These are phyloP conservation scores for Thymallus thymallus DNA, from an alignment of 2,113 vertebrate genomes.

Conservation along the genomic window DNA sequence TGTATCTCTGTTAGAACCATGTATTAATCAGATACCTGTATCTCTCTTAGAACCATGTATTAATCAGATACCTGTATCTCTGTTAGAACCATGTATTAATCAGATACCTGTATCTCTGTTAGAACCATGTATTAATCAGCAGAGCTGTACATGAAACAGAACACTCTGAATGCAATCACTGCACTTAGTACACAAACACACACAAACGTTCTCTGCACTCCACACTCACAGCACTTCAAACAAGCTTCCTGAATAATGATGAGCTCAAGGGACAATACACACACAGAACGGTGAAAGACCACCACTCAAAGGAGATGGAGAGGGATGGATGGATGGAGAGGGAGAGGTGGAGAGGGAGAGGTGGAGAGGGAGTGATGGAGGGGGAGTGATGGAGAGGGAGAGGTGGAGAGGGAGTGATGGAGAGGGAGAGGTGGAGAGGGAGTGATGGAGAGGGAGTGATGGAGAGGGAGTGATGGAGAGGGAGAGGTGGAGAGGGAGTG, in stretches of 20 bases:
- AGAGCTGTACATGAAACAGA: neutral
- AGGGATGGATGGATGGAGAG: too few relatives aligned
- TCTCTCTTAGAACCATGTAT: too few relatives aligned
- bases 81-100: too few relatives aligned
- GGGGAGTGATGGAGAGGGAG: constrained; percentile 45
- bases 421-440: neutral
- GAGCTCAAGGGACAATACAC: constrained; percentile 47
- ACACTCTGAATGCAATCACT: constrained; percentile 2
- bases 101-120: too few relatives aligned
- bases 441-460: too few relatives aligned
- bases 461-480: too few relatives aligned
- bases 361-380: too few relatives aligned
- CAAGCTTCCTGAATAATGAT: constrained; percentile 68
- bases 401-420: constrained; percentile 22
- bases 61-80: too few relatives aligned
- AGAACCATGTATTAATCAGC: neutral
- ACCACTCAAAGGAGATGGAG: too few relatives aligned
- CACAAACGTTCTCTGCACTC: neutral
- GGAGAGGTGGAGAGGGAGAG: too few relatives aligned
- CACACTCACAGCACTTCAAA: constrained; percentile 48
- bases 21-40: neutral
- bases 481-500: too few relatives aligned
- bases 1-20: too few relatives aligned
- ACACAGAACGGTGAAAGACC: constrained; percentile 25
- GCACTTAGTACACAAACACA: constrained; percentile 6